These are phyloP conservation scores for Tetraodon nigroviridis DNA, from an alignment of 2,113 vertebrate species.

Conservation along the genomic window DNA sequence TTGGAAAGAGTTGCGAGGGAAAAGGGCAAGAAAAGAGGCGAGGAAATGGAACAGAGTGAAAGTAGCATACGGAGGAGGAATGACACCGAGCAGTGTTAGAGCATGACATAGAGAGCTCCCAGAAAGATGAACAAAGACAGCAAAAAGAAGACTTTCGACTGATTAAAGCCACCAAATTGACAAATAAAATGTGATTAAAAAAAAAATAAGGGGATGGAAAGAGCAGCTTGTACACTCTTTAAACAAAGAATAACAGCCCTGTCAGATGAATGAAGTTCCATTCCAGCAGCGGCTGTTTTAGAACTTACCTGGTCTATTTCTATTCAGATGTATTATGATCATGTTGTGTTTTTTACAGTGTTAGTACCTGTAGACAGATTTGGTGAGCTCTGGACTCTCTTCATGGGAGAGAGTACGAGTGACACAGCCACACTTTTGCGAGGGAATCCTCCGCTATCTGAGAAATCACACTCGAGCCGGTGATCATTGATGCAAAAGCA, in stretches of 20 bases:
- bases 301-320: conserved; percentile 29
- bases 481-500: conserved; percentile 62
- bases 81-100: background rate
- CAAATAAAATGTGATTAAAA: background rate
- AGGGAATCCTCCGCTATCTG: conserved; percentile 94
- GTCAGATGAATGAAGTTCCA: background rate
- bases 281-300: background rate
- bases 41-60: background rate
- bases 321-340: background rate
- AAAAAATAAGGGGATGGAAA: conserved; percentile 10
- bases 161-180: background rate
- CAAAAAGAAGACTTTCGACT: conserved; percentile 15
- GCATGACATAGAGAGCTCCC: conserved; percentile 2
- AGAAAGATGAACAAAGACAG: no score
- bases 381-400: conserved; percentile 98
- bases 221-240: conserved; percentile 20
- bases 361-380: conserved; percentile 93
- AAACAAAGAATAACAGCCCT: conserved; percentile 18
- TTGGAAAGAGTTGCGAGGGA: background rate
- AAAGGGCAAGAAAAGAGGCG: background rate
- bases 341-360: conserved; percentile 41
- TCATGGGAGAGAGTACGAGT: conserved; percentile 91
- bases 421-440: conserved; percentile 89
- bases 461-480: conserved; percentile 76
- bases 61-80: background rate